These are phyloP conservation scores for Drosophila parthenogenetica DNA, from an alignment of 2,888 invertebrate species.

Conservation along the genomic window DNA sequence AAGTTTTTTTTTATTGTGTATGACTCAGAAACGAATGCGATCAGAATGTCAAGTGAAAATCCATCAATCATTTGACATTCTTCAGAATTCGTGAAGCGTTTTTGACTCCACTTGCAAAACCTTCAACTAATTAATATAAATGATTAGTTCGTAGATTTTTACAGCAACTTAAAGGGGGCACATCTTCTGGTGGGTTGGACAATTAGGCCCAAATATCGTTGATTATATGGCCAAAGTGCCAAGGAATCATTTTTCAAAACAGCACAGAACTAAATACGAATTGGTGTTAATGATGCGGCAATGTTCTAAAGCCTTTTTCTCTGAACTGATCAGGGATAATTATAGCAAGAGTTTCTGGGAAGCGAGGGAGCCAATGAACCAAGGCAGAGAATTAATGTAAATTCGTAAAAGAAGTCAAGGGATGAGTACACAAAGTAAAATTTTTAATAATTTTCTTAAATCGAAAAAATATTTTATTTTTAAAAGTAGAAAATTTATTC, in stretches of 20 bases:
- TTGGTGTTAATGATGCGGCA: slow-evolving; percentile 56
- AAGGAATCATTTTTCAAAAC: slow-evolving; percentile 57
- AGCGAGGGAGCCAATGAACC: slow-evolving; percentile 15
- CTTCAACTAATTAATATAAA: slow-evolving; percentile 68
- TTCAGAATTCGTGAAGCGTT: neutral
- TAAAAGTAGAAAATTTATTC: too few species aligned
- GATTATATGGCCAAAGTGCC: slow-evolving; percentile 36
- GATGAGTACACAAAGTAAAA: too few species aligned
- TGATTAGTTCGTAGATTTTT: slow-evolving; percentile 42
- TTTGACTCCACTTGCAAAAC: slow-evolving; percentile 16
- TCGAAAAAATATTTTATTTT: too few species aligned
- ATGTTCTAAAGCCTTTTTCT: slow-evolving; percentile 9
- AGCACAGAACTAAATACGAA: neutral
- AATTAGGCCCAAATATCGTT: slow-evolving; percentile 46
- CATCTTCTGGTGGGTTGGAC: slow-evolving; percentile 21
- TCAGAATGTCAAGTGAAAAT: slow-evolving; percentile 36
- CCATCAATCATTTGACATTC: slow-evolving; percentile 64
- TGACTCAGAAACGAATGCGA: slow-evolving; percentile 33
- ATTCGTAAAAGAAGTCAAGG: neutral
- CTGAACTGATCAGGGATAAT: slow-evolving; percentile 31
- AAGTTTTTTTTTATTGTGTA: slow-evolving; percentile 11
- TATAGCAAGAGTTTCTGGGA: slow-evolving; percentile 27
- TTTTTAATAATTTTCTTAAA: neutral
- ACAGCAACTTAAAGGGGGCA: slow-evolving; percentile 24
- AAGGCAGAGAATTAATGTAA: neutral